Conservation (phyloP, 2,113 vertebrate species). For the Rhombomys opimus region DNA sequence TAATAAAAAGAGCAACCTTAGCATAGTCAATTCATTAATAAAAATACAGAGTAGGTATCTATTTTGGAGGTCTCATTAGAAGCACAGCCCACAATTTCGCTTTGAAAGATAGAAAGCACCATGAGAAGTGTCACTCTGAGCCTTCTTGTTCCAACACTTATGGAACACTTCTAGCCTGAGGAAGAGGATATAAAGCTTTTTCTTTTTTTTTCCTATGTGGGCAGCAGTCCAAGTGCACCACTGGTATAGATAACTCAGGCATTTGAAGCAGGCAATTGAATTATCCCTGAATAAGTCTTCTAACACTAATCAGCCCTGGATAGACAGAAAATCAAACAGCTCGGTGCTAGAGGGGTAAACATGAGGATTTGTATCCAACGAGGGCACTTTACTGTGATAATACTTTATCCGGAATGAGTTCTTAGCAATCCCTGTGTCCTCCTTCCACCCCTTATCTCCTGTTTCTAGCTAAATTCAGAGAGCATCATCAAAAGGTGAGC, state of each 20-base stretch:
- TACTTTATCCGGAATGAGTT: conserved; percentile 80
- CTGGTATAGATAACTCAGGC: conserved; percentile 48
- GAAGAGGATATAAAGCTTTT: background rate
- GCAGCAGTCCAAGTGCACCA: background rate
- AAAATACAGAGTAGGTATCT: background rate
- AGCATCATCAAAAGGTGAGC: conserved; percentile 78
- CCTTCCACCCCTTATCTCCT: conserved; percentile 29
- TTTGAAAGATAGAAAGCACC: conserved; percentile 36
- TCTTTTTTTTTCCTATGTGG: background rate
- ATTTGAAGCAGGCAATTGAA: conserved; percentile 62
- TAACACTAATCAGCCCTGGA: conserved; percentile 79
- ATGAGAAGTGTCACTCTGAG: background rate
- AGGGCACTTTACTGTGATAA: conserved; percentile 67
- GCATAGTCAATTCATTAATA: conserved; percentile 1
- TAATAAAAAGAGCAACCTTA: conserved; percentile 38
- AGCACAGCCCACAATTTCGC: background rate
- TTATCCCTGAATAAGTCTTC: conserved; percentile 74
- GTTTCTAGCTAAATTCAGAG: conserved; percentile 81
- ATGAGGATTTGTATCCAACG: conserved; percentile 81
- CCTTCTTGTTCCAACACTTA: background rate
- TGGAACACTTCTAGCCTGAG: background rate
- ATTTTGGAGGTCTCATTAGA: conserved; percentile 23
- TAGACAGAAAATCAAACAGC: conserved; percentile 83
- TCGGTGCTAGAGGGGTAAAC: conserved; percentile 85
- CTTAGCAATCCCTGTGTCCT: background rate